phyloP scores from a whole-genome alignment of 2,113 vertebrate genomes.

The Cephalopholis sonnerati region DNA sequence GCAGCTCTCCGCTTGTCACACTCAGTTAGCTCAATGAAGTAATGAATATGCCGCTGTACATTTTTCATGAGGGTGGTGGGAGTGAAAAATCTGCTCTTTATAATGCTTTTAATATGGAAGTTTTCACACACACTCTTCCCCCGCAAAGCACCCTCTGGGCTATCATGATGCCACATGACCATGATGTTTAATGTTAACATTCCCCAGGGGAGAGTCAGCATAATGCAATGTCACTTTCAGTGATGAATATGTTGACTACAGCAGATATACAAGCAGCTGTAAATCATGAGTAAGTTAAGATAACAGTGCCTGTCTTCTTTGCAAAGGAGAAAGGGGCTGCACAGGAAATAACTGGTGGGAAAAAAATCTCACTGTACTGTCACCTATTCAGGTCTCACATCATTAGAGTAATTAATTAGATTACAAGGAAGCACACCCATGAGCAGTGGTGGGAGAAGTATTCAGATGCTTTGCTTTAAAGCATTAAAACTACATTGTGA shows the following conservation, averaged over 20 bases:
- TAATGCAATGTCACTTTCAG: slow-evolving; percentile 75
- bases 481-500: too few species aligned
- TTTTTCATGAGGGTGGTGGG: slow-evolving; percentile 81
- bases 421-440: slow-evolving; percentile 41
- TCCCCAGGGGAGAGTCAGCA: slow-evolving; percentile 69
- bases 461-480: too few species aligned
- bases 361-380: slow-evolving; percentile 8
- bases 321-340: slow-evolving; percentile 8
- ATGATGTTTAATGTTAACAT: slow-evolving; percentile 74
- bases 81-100: slow-evolving; percentile 75
- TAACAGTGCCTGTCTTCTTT: slow-evolving; percentile 14
- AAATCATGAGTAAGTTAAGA: slow-evolving; percentile 49
- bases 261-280: slow-evolving; percentile 68
- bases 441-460: neutral
- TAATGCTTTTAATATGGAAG: slow-evolving; percentile 78
- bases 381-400: slow-evolving; percentile 41
- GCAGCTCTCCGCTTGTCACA: slow-evolving; percentile 81
- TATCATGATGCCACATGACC: slow-evolving; percentile 70
- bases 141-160: slow-evolving; percentile 45
- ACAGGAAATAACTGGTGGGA: neutral
- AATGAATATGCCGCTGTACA: slow-evolving; percentile 81
- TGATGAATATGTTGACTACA: slow-evolving; percentile 70
- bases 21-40: slow-evolving; percentile 81
- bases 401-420: slow-evolving; percentile 57
- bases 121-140: slow-evolving; percentile 70